These are phyloP conservation scores for Pterophyllum scalare DNA, from an alignment of 2,113 vertebrate genomes.

Conservation along the genomic window DNA sequence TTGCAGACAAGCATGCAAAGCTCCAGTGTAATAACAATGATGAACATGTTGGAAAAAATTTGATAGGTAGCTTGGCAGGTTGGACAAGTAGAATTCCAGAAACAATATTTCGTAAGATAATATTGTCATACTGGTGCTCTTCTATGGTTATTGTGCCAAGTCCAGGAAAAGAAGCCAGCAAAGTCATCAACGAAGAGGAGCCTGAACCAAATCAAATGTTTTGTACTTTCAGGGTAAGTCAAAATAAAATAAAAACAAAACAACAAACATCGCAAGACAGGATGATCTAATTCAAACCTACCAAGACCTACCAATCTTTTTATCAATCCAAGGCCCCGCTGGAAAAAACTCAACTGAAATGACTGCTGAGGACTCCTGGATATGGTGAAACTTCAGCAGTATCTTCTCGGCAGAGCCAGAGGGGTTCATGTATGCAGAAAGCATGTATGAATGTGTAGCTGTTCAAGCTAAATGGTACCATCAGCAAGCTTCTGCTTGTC, in stretches of 20 bases:
- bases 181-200: slow-evolving; percentile 35
- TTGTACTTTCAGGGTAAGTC: slow-evolving; percentile 6
- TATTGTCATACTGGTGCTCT: slow-evolving; percentile 47
- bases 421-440: slow-evolving; percentile 66
- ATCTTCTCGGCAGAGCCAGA: slow-evolving; percentile 48
- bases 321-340: slow-evolving; percentile 63
- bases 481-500: slow-evolving; percentile 66
- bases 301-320: slow-evolving; percentile 53
- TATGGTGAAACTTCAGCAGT: slow-evolving; percentile 47
- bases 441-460: slow-evolving; percentile 71
- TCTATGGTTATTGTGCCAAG: slow-evolving; percentile 28
- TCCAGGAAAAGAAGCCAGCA: slow-evolving; percentile 50
- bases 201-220: slow-evolving; percentile 39
- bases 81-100: slow-evolving; percentile 26
- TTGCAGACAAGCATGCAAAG: slow-evolving; percentile 47
- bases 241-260: slow-evolving; percentile 34
- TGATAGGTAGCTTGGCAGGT: slow-evolving; percentile 34
- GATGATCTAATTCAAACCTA: slow-evolving; percentile 86
- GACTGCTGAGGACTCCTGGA: slow-evolving; percentile 53
- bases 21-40: slow-evolving; percentile 19
- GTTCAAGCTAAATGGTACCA: slow-evolving; percentile 68
- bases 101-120: slow-evolving; percentile 44
- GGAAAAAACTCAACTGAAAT: slow-evolving; percentile 48
- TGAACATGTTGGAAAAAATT: slow-evolving; percentile 32
- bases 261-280: slow-evolving; percentile 75